Evolutionary conservation across 2,888 invertebrate genomes (phyloP), one percentile per base, ranked within the genome.

Genomic region (Cheilosia vernalis): DNA sequence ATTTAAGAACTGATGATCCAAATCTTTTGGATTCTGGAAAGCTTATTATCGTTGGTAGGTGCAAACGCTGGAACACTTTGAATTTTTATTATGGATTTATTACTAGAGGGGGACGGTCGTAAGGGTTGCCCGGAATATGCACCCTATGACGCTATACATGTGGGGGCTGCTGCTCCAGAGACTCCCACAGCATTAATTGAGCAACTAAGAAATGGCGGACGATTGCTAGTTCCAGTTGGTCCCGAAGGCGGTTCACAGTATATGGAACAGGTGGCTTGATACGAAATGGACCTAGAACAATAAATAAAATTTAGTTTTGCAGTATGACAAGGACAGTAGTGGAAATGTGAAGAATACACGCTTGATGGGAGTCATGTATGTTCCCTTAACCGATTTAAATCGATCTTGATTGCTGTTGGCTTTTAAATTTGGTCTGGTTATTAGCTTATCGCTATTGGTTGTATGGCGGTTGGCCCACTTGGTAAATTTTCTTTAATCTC

Each of bases 301-400:
- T 10, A 42, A 37, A 6, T 42, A 4, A 42, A 58, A 66, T 9
- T 33, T 17, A 13, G 6, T 27, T 61, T 88, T 90, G 5, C 94
- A 98, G 94, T 95, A 99, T 76, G 99, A 99, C 92, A 99, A 99
- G 92, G 93, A 94, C 42, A 90, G 92, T 2, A 96, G 97, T 90
- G 99, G 99, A 7, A 93, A 95, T 40, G 94, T 98, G 4, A 93
- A 93, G 24, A 94, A 95, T 82, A 96, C 95, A 88, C 94, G 95
- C 51, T 93, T 99, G 10, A 98, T 99, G 97, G 97, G 97, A 51
- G 99, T 99, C 13, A 96, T 98, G 88, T 99, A 98, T 91, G 99
- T 99, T 42, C 99, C 99, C 0, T 93, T 99, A 56, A 99, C 99
- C 0, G 98, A 98, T 91, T 95, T 95, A 90, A 94, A 88, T 79